Percentiles rank a stretch among this genome's conserved stretches.
These are phyloP conservation scores for Scomber colias DNA, from an alignment of 2,113 vertebrate species.

Conservation along the genomic window DNA sequence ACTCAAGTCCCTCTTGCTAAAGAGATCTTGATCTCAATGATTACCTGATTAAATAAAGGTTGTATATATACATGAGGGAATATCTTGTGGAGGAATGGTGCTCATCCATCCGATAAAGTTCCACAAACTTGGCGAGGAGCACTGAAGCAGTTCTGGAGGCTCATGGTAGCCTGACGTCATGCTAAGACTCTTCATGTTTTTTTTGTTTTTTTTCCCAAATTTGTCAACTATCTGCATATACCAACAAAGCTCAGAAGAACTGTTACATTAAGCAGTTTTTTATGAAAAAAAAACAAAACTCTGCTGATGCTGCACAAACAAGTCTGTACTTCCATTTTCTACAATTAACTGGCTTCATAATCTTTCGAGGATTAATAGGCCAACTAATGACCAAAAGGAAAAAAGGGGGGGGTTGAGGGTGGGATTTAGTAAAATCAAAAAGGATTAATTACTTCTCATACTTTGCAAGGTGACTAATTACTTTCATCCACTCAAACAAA, in stretches of 20 bases:
- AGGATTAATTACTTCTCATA: slow-evolving; percentile 80
- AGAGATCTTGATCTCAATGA: no score
- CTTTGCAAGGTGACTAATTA: slow-evolving; percentile 82
- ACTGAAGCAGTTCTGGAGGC: no score
- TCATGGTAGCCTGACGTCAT: no score
- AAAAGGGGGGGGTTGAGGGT: slow-evolving; percentile 47
- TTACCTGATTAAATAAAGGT: no score
- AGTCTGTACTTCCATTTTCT: slow-evolving; percentile 46
- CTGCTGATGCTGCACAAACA: slow-evolving; percentile 45
- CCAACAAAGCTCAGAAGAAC: not conserved
- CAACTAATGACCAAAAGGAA: slow-evolving; percentile 68
- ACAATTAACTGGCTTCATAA: slow-evolving; percentile 70
- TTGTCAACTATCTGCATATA: not conserved
- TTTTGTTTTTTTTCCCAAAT: no score
- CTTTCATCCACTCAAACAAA: slow-evolving; percentile 77
- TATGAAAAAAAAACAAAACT: not conserved
- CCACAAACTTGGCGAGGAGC: no score
- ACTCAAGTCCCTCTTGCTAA: no score
- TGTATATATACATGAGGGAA: no score
- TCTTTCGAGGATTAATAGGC: slow-evolving; percentile 71
- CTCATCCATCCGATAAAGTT: no score
- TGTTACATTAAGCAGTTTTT: not conserved
- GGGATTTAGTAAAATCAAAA: slow-evolving; percentile 75
- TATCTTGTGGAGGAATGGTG: no score
- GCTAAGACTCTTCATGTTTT: no score